These are phyloP conservation scores for Phortica okadai DNA, from an alignment of 2,888 invertebrate genomes.

Conservation along the genomic window DNA sequence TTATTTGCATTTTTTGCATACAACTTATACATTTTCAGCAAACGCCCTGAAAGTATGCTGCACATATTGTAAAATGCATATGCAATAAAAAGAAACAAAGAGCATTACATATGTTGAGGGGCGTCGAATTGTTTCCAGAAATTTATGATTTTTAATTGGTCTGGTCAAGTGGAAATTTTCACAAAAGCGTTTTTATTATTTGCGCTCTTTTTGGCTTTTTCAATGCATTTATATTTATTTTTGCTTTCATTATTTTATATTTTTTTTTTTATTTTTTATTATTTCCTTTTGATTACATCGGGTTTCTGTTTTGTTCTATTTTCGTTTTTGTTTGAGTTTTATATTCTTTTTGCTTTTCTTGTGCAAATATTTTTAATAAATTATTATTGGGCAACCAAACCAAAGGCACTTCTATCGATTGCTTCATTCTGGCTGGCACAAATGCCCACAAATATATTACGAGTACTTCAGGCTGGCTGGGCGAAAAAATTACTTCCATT, in stretches of 20 bases:
- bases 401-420: conserved; percentile 55
- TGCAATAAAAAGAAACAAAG: not conserved
- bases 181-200: conserved; percentile 50
- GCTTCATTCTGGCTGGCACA: conserved; percentile 48
- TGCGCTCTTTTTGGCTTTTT: conserved; percentile 25
- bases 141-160: conserved; percentile 67
- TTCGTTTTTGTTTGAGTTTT: conserved; percentile 13
- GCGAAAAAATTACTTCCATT: not conserved
- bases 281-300: conserved; percentile 26
- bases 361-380: conserved; percentile 46
- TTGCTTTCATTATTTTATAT: not conserved
- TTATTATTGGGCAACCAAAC: conserved; percentile 31
- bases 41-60: not conserved
- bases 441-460: conserved; percentile 28
- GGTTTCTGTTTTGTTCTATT: conserved; percentile 33
- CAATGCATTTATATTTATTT: not conserved
- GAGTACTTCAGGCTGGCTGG: not conserved
- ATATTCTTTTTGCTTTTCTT: conserved; percentile 30
- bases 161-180: conserved; percentile 64
- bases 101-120: conserved; percentile 24
- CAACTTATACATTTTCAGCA: not conserved
- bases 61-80: conserved; percentile 5
- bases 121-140: conserved; percentile 35
- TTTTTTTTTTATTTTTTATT: conserved; percentile 13
- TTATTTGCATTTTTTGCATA: not conserved